These are phyloP conservation scores for Hypercompe scribonia DNA, from an alignment of 2,888 invertebrate species.

Conservation along the genomic window DNA sequence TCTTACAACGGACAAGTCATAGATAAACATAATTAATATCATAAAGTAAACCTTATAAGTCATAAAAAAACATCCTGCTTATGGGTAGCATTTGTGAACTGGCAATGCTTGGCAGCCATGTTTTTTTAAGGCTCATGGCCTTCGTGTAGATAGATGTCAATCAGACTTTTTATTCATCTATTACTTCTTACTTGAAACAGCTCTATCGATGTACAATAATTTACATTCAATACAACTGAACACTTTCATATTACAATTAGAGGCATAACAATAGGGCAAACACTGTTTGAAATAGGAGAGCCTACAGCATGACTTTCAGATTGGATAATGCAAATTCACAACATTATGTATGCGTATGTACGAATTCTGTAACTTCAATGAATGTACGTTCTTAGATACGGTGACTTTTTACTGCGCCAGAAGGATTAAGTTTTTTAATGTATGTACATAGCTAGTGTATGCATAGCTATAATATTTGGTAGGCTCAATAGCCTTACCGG, in stretches of 20 bases:
- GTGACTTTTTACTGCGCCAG: background rate
- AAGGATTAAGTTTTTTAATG: too few species aligned
- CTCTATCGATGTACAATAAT: background rate
- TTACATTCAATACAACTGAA: background rate
- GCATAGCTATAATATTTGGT: background rate
- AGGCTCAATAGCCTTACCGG: too few species aligned
- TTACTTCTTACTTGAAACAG: background rate
- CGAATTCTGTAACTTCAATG: background rate
- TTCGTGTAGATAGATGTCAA: background rate
- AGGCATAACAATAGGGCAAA: background rate
- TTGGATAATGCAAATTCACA: background rate
- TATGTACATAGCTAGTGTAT: too few species aligned
- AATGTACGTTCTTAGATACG: background rate
- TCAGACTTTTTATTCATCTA: background rate
- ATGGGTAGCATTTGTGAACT: constrained; percentile 14
- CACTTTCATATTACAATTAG: background rate
- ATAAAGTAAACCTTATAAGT: constrained; percentile 14
- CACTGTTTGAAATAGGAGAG: background rate
- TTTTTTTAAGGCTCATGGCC: background rate
- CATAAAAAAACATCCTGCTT: constrained; percentile 22
- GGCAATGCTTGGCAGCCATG: constrained; percentile 8
- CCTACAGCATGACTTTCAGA: background rate
- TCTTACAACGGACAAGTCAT: constrained; percentile 16
- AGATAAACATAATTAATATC: constrained; percentile 27
- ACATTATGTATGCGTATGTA: background rate